Evolutionary conservation across 2,797 vertebrate species (phyloP), one percentile per base, ranked within the genome.

Genomic region (Molossus molossus): DNA sequence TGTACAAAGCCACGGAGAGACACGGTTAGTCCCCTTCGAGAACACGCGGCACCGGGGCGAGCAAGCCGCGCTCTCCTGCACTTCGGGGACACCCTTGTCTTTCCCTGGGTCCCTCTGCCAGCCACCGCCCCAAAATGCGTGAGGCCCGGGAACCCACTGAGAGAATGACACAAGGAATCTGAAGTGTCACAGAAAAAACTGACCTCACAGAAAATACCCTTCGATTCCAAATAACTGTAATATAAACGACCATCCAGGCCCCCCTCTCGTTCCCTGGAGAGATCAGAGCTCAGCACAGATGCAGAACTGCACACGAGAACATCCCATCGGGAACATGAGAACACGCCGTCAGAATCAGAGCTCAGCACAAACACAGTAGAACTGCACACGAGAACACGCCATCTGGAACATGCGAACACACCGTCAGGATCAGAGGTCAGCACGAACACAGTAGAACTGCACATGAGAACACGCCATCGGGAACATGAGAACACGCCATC

Each of bases 61-160:
- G 23, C 40, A 65, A 72, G 40, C 57, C 65, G 23, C 15, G 87
- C n/a, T 65, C 73, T 20, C n/a, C 33, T 75, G 37, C 79, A 80
- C 64, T 94, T 76, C 60, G 62, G 18, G 60, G 94, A 96, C 17
- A 60, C 13, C 27, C 45, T 81, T 62, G 75, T 29, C 45, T 40
- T 85, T 13, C 76, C 45, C 70, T 29, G 12, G 8, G 53, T 58
- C 58, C 6, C 15, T 55, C 33, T 18, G 20, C 65, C 60, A 83
- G 65, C 14, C 79, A 50, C 40, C 64, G 11, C 62, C 64, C 81
- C 33, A 23, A 72, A 65, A 81, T 10, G 15, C 13, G 62, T 9
- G 3, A 53, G 45, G 60, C 69, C 58, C 29, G 6, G 40, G 85
- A 53, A 75, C 83, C 48, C 58, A 15, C 69, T 55, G 48, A 87